Evolutionary conservation across 2,113 vertebrate species (phyloP), one percentile per base, ranked within the genome.

Genomic region (Trinectes maculatus): DNA sequence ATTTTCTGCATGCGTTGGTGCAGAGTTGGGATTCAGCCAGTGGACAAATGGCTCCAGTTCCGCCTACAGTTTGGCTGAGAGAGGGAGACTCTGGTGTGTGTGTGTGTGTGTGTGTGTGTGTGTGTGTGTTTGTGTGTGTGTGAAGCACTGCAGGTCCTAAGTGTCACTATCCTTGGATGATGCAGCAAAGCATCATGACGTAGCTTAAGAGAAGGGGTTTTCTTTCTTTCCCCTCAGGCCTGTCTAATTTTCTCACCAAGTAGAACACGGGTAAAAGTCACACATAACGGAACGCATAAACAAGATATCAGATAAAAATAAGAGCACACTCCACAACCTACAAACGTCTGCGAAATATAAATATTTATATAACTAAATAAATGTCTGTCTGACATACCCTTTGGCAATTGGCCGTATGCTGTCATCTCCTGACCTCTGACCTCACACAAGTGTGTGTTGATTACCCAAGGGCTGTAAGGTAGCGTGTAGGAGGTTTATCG

Each of bases 1-100:
- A 87, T 91, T 90, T 89, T 88, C 87, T 89, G 86, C 87, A 67
- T 84, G 81, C 64, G 67, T 85, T 86, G 86, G 78, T 87, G 83
- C 86, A 79, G 82, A 87, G 82, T 71, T 88, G 86, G 88, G 82
- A 82, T 77, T 82, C 68, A 80, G 83, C 87, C 88, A 89, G 75
- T 87, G 81, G 73, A 84, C 85, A 85, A 86, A 88, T 85, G 87
- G 78, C 80, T 86, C 58, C 43, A 63, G 82, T 82, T 87, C 77
- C 71, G 47, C 71, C 85, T 79, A 75, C 84, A 82, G 74, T 76
- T 70, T 82, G 81, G 82, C 77, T 79, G 62, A 75, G 83, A 16
- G 56, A 76, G 76, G 71, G 77, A 76, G 65, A 75, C 56, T 53
- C 44, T 40, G 11, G 37, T 54, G 52, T 80, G 57, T 71, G 58